Evolutionary conservation across 53 echinoderm and acorn worm species (phyloP).

Genomic region (Apostichopus leukothele): DNA sequence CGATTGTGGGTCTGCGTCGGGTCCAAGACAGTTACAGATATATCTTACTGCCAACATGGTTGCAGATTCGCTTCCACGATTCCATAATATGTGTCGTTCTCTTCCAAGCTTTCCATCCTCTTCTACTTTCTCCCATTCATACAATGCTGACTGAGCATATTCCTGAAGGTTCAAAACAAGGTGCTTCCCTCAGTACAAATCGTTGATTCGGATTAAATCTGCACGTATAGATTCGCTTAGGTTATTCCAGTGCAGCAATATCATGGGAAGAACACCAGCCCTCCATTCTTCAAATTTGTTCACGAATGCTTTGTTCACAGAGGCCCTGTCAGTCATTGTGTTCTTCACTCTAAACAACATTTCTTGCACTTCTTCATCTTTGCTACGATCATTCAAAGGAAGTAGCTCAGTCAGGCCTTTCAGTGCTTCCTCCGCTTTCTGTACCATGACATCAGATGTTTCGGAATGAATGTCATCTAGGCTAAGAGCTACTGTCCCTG

Average conservation of each 20-base stretch:
- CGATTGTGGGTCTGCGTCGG: slow-evolving; percentile 58
- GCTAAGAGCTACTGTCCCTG: slow-evolving; percentile 43
- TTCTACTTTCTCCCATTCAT: slow-evolving; percentile 40
- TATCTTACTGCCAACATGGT: slow-evolving; percentile 50
- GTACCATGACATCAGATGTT: slow-evolving; percentile 49
- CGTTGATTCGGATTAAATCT: slow-evolving; percentile 22
- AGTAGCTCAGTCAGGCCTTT: slow-evolving; percentile 32
- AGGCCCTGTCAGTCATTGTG: slow-evolving; percentile 41
- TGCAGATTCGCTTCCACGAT: slow-evolving; percentile 44
- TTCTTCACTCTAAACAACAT: slow-evolving; percentile 25
- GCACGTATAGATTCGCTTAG: not conserved
- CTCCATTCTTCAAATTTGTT: not conserved
- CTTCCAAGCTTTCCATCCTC: slow-evolving; percentile 31
- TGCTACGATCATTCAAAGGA: not conserved
- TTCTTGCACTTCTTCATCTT: slow-evolving; percentile 21
- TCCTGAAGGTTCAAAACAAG: slow-evolving; percentile 36
- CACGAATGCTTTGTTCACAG: slow-evolving; percentile 38
- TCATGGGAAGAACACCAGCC: too few species aligned
- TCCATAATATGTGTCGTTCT: slow-evolving; percentile 23
- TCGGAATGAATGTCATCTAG: slow-evolving; percentile 54
- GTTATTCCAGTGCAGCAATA: too few species aligned
- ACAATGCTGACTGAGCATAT: slow-evolving; percentile 42
- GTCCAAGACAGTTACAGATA: slow-evolving; percentile 54
- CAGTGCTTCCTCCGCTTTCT: slow-evolving; percentile 49
- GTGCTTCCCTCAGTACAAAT: slow-evolving; percentile 42